Evolutionary conservation across 2,888 invertebrate species (phyloP).

Genomic region (Heliconius ethilla): DNA sequence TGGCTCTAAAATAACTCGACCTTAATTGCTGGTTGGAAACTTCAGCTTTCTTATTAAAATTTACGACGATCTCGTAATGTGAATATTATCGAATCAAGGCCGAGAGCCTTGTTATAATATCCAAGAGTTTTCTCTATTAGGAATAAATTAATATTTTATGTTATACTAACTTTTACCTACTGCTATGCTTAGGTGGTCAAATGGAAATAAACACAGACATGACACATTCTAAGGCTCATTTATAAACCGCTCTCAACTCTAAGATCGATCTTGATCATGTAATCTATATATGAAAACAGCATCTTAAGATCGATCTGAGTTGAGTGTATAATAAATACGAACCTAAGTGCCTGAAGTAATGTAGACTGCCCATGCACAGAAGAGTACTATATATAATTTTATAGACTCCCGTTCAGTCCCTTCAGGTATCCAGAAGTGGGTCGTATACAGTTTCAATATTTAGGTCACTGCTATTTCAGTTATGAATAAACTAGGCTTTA

Average conservation of each 20-base stretch:
- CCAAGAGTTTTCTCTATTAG: conserved; percentile 3
- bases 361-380: no score
- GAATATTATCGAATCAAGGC: conserved; percentile 20
- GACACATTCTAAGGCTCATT: no score
- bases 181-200: background rate
- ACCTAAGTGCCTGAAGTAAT: no score
- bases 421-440: conserved; percentile 9
- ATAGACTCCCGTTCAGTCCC: background rate
- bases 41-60: conserved; percentile 19
- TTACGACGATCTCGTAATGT: conserved; percentile 11
- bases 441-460: conserved; percentile 17
- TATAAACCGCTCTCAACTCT: no score
- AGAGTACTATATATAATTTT: background rate
- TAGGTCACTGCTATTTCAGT: conserved; percentile 32
- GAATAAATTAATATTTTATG: conserved; percentile 14
- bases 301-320: no score
- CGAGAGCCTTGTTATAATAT: conserved; percentile 1
- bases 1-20: conserved; percentile 31
- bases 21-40: conserved; percentile 31
- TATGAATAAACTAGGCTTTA: conserved; percentile 5
- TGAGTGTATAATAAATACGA: no score
- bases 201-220: no score
- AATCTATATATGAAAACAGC: no score
- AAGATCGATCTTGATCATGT: no score
- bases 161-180: background rate